These are phyloP conservation scores for Drosophila kohkoa DNA, from an alignment of 1,140 invertebrate species.

Conservation along the genomic window DNA sequence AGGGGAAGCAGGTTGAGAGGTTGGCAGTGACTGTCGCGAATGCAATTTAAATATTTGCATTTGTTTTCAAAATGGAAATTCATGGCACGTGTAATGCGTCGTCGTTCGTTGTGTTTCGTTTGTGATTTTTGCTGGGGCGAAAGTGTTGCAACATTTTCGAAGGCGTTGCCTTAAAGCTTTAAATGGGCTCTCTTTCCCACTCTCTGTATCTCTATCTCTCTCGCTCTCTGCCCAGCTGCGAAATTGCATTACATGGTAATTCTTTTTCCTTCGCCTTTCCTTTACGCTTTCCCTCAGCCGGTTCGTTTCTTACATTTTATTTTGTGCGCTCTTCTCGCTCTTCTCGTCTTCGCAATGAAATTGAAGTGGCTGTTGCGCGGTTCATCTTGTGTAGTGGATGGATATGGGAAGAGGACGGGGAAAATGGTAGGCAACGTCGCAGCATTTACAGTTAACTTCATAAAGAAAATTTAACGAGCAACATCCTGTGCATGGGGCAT, in stretches of 20 bases:
- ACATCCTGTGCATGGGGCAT: slow-evolving; percentile 67
- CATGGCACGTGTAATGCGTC: slow-evolving; percentile 68
- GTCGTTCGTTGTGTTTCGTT: slow-evolving; percentile 13
- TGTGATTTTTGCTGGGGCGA: slow-evolving; percentile 7
- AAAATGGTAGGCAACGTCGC: slow-evolving; percentile 46
- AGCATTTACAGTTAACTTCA: slow-evolving; percentile 82
- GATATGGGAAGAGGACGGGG: background rate
- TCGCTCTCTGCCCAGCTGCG: slow-evolving; percentile 29
- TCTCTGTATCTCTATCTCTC: background rate
- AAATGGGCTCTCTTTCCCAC: slow-evolving; percentile 18
- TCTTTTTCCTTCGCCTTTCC: slow-evolving; percentile 24
- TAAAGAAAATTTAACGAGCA: slow-evolving; percentile 83
- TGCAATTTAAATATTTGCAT: slow-evolving; percentile 82
- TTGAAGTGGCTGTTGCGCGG: slow-evolving; percentile 55
- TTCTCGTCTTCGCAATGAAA: slow-evolving; percentile 57
- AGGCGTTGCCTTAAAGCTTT: slow-evolving; percentile 59
- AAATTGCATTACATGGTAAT: slow-evolving; percentile 77
- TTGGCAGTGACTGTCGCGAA: slow-evolving; percentile 68
- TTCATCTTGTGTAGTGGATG: background rate
- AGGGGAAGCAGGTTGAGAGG: slow-evolving; percentile 28
- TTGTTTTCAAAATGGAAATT: slow-evolving; percentile 65
- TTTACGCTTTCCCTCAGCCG: background rate
- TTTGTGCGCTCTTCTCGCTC: slow-evolving; percentile 39
- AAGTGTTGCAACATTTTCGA: slow-evolving; percentile 5
- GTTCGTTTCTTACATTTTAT: slow-evolving; percentile 60